Evolutionary conservation across 2,888 invertebrate genomes (phyloP).

Genomic region (Polietes domitor): DNA sequence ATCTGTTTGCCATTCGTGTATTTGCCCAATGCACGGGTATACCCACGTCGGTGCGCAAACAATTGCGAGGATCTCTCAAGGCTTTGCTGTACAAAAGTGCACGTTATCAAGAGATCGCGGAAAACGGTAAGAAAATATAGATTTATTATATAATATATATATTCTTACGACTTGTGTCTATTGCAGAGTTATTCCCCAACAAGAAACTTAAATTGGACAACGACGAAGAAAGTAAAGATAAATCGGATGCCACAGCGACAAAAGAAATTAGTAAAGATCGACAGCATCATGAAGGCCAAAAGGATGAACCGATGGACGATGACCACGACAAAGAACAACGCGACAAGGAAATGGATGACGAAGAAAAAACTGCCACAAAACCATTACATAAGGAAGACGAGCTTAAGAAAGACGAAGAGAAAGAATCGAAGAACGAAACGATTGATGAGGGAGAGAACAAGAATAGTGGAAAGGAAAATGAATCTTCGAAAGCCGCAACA

Average conservation of each 20-base stretch:
- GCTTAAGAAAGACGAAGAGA: not conserved
- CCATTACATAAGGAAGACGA: not conserved
- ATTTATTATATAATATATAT: constrained; percentile 21
- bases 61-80: constrained; percentile 78
- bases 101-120: constrained; percentile 75
- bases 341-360: not conserved
- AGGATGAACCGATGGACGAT: constrained; percentile 42
- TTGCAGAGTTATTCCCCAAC: constrained; percentile 73
- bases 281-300: constrained; percentile 34
- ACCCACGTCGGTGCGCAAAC: constrained; percentile 79
- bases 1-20: constrained; percentile 80
- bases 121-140: constrained; percentile 72
- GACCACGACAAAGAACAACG: constrained; percentile 55
- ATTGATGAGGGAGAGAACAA: not conserved
- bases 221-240: constrained; percentile 68
- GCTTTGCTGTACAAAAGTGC: constrained; percentile 78
- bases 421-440: not conserved
- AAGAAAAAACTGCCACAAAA: constrained; percentile 11
- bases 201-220: constrained; percentile 73
- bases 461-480: not conserved
- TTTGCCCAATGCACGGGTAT: constrained; percentile 80
- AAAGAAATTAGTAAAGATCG: constrained; percentile 61
- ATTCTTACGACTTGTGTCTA: not conserved
- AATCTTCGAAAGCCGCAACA: constrained; percentile 14
- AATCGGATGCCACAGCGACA: constrained; percentile 54